A percentile compares a stretch with the other conserved stretches of the same genome.
phyloP scores from a whole-genome alignment of 2,888 invertebrate genomes.

The Mechanitis messenoides region DNA sequence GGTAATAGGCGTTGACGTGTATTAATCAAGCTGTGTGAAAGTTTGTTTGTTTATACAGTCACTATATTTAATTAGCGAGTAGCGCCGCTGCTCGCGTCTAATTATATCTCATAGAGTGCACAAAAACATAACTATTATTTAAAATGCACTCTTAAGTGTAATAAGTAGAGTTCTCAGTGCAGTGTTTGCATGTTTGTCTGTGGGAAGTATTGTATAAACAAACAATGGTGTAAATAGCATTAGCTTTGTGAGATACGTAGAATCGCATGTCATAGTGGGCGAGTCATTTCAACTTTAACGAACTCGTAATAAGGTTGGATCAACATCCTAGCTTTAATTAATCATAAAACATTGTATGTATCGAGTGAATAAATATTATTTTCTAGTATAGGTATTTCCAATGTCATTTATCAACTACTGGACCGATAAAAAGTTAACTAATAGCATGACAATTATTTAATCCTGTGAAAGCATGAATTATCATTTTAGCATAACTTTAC shows the following conservation, averaged over 20 bases:
- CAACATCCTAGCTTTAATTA: no score
- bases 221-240: constrained; percentile 1
- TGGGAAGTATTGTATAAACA: constrained; percentile 7
- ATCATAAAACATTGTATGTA: no score
- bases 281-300: neutral
- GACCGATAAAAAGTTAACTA: no score
- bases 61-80: constrained; percentile 52
- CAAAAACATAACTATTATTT: constrained; percentile 12
- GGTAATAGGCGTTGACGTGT: constrained; percentile 14
- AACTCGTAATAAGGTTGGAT: neutral
- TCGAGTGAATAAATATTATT: no score
- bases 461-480: no score
- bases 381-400: no score
- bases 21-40: constrained; percentile 9
- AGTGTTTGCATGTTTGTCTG: constrained; percentile 7
- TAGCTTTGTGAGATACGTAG: neutral
- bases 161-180: neutral
- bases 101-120: constrained; percentile 24
- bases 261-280: neutral
- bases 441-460: no score
- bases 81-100: constrained; percentile 22
- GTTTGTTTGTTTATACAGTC: constrained; percentile 55
- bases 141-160: constrained; percentile 4
- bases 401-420: no score
- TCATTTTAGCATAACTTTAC: no score